Conservation (phyloP, 2,888 invertebrate species). For the Apodemia zela region DNA sequence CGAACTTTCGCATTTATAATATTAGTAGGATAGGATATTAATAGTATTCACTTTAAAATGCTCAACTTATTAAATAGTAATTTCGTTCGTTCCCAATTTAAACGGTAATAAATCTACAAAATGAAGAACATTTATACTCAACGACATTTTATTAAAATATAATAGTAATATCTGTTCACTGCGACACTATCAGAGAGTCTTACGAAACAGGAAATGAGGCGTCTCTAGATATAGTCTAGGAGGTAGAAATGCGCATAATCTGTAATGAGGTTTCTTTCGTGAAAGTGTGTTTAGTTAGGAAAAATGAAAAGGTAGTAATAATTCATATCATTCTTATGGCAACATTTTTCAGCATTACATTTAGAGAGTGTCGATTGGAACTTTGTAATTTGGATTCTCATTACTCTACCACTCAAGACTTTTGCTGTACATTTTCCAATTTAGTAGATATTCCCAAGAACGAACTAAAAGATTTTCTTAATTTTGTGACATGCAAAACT, state of each 20-base stretch:
- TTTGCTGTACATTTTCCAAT: too few relatives aligned
- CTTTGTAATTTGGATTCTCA: too few relatives aligned
- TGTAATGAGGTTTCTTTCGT: background rate
- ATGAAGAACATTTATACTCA: background rate
- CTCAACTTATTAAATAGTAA: background rate
- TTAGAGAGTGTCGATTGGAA: too few relatives aligned
- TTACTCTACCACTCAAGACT: too few relatives aligned
- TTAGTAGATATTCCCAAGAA: too few relatives aligned
- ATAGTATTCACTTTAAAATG: background rate
- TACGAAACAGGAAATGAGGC: conserved; percentile 7
- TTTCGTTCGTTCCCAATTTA: background rate
- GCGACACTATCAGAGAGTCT: background rate
- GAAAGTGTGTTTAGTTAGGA: background rate
- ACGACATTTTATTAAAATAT: conserved; percentile 3
- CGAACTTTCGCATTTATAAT: too few relatives aligned
- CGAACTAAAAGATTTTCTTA: too few relatives aligned
- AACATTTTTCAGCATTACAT: too few relatives aligned
- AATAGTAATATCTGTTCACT: conserved; percentile 3
- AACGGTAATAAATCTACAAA: background rate
- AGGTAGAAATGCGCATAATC: background rate
- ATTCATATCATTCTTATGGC: too few relatives aligned
- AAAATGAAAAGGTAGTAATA: background rate
- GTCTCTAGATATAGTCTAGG: background rate
- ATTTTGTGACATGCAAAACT: too few relatives aligned
- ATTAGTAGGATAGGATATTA: too few relatives aligned